Conservation (phyloP, 2,888 invertebrate species). For the Pyrrhosoma nymphula region DNA sequence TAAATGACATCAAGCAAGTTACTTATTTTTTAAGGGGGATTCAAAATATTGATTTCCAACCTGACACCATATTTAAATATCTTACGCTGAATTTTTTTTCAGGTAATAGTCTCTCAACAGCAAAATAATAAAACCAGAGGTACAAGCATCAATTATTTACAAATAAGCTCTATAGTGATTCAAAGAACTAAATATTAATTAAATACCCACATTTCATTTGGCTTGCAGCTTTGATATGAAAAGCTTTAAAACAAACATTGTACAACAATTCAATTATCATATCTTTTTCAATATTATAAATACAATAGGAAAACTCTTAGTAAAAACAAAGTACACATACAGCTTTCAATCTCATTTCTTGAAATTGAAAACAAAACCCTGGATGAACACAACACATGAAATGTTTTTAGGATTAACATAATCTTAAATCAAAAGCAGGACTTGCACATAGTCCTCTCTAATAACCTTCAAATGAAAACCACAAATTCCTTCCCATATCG, state of each 20-base stretch:
- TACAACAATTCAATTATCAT: constrained; percentile 5
- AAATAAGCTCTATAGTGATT: background rate
- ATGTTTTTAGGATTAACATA: background rate
- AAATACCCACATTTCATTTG: constrained; percentile 63
- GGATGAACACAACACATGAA: background rate
- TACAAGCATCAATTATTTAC: constrained; percentile 15
- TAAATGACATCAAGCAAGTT: constrained; percentile 44
- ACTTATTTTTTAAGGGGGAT: constrained; percentile 59
- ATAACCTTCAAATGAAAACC: background rate
- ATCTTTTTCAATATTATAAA: background rate
- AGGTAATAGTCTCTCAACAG: background rate
- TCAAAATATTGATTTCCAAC: constrained; percentile 42
- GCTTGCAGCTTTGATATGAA: constrained; percentile 55
- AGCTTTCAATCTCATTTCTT: constrained; percentile 40
- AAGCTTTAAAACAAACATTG: constrained; percentile 47
- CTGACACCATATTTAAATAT: constrained; percentile 46
- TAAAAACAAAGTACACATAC: constrained; percentile 32
- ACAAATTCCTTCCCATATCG: constrained; percentile 21
- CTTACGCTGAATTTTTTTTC: constrained; percentile 32
- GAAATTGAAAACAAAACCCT: constrained; percentile 8
- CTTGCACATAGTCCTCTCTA: background rate
- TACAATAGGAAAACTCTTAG: constrained; percentile 32
- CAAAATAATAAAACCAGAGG: background rate
- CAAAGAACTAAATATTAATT: constrained; percentile 37
- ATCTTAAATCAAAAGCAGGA: background rate